Evolutionary conservation across 2,888 invertebrate genomes (phyloP), one percentile per base, ranked within the genome.

Genomic region (Octonoba sinensis): DNA sequence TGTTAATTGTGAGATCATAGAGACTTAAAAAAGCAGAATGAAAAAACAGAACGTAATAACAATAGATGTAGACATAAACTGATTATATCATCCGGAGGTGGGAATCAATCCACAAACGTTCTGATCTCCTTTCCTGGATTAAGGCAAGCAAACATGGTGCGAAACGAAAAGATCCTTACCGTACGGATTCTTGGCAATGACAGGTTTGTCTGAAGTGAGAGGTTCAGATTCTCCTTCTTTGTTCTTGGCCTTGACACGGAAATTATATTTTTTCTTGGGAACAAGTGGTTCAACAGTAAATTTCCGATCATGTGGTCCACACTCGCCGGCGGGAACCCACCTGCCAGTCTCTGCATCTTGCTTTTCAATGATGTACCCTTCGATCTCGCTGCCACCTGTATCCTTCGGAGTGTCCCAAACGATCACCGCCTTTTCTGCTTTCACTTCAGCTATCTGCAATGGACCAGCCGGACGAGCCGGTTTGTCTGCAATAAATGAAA

Each of bases 141-240:
- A 36, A 8, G 8, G 11, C 36, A 36, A 8, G 36, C 3, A 36
- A 8, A 36, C n/a, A 36, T 36, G 8, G 11, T n/a, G n/a, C 27
- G 6, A 27, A 27, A 27, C 6, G 11, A 3, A 4, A 6, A 36
- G 11, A 47, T 13, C 24, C 75, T 73, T 62, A 84, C 83, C 84
- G 88, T 96, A 99, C 64, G 99, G 99, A 92, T 99, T 98, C 89
- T 95, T 97, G 57, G 98, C 98, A 74, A 94, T 87, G 85, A 97
- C 95, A 60, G 94, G 92, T 85, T 95, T 94, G 65, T 93, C 93
- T 12, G 96, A 95, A 88, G 96, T 96, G 84, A 99, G 90, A 49
- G 98, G 96, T 85, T 98, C 97, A 1, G 97, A 97, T 89, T 97
- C 96, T 57, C 99, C 99, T 90, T 98, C 97, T 88, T 96, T 96